These are phyloP conservation scores for Diloba caeruleocephala DNA, from an alignment of 2,888 invertebrate genomes.

Conservation along the genomic window DNA sequence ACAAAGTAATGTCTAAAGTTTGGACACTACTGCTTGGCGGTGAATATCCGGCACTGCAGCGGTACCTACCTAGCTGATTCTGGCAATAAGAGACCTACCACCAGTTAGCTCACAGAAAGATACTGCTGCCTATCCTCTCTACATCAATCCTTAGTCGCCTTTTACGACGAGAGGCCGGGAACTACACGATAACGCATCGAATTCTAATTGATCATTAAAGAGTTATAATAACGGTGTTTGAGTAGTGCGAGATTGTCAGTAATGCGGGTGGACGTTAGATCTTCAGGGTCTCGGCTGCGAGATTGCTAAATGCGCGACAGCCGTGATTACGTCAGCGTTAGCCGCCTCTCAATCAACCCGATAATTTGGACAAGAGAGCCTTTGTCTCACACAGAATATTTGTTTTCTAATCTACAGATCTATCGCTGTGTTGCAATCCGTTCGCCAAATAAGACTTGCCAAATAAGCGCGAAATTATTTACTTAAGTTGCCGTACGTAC, in stretches of 20 bases:
- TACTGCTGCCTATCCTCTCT: no score
- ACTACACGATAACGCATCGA: no score
- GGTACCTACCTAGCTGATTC: no score
- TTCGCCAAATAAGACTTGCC: slow-evolving; percentile 21
- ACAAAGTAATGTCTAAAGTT: no score
- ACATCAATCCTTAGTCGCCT: no score
- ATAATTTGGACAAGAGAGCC: slow-evolving; percentile 30
- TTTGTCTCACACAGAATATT: slow-evolving; percentile 24
- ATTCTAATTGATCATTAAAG: slow-evolving; percentile 8
- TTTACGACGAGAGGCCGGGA: no score
- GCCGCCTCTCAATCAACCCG: slow-evolving; percentile 28
- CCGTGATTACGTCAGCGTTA: slow-evolving; percentile 53
- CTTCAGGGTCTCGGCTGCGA: slow-evolving; percentile 21
- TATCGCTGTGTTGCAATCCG: slow-evolving; percentile 25
- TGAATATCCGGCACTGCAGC: no score
- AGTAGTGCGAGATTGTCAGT: background rate
- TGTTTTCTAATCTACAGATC: slow-evolving; percentile 19
- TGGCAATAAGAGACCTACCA: no score
- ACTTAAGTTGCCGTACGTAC: slow-evolving; percentile 32
- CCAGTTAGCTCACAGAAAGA: no score
- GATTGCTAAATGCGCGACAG: slow-evolving; percentile 12
- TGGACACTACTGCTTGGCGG: no score
- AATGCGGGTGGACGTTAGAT: slow-evolving; percentile 9
- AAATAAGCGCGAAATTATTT: slow-evolving; percentile 35
- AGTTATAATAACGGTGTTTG: background rate